Evolutionary conservation across 2,797 vertebrate species (phyloP).

Genomic region (Pseudochaenichthys georgianus): DNA sequence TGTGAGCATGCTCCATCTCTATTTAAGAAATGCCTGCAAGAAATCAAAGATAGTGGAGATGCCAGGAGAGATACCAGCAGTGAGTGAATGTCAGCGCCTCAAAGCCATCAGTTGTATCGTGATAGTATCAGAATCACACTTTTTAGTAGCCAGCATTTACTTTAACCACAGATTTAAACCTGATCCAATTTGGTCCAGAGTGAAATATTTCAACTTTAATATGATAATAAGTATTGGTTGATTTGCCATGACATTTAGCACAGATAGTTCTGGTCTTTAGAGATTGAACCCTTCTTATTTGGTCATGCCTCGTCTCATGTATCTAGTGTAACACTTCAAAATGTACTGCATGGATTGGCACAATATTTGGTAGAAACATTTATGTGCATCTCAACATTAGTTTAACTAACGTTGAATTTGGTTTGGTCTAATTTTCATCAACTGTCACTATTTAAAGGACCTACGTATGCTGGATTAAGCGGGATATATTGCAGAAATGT

Average conservation of each 20-base stretch:
- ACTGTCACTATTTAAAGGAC: no score
- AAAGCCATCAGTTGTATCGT: not conserved
- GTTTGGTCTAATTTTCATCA: no score
- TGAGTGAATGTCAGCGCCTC: not conserved
- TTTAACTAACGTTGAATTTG: no score
- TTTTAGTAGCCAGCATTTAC: not conserved
- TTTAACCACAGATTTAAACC: not conserved
- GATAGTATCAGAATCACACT: not conserved
- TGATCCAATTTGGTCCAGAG: not conserved
- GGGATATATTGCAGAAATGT: no score
- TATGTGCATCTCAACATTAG: no score
- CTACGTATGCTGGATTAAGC: no score
- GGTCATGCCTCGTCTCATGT: not conserved
- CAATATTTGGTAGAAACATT: no score
- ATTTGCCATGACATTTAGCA: not conserved
- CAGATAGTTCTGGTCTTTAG: not conserved
- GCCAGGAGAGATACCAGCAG: conserved; percentile 5
- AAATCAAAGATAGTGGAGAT: conserved; percentile 6
- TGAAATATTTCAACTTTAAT: not conserved
- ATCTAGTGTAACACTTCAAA: no score
- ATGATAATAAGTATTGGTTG: not conserved
- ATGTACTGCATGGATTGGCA: no score
- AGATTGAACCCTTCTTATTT: not conserved
- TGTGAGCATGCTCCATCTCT: conserved; percentile 1
- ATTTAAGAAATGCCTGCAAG: conserved; percentile 1